Evolutionary conservation across 2,888 invertebrate genomes (phyloP).

Genomic region (Hirtodrosophila cameraria): DNA sequence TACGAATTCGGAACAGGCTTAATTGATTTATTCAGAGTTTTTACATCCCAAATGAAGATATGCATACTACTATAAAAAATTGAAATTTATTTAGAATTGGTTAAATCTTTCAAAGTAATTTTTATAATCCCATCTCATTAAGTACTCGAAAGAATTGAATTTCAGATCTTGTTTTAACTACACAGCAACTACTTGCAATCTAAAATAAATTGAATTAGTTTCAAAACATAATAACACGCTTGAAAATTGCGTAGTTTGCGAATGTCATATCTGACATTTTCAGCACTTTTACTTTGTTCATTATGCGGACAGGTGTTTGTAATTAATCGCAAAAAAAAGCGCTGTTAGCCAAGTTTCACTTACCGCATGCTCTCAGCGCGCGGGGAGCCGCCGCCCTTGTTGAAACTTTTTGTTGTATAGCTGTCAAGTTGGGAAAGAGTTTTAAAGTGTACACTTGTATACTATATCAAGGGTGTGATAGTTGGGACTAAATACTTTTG

Average conservation of each 20-base stretch:
- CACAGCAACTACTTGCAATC: not conserved
- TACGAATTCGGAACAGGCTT: too few species aligned
- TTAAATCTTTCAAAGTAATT: too few species aligned
- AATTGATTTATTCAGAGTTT: too few species aligned
- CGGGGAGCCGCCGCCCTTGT: conserved; percentile 93
- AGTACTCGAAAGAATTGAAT: too few species aligned
- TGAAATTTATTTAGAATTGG: too few species aligned
- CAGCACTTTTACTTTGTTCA: not conserved
- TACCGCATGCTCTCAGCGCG: conserved; percentile 93
- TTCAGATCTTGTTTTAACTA: too few species aligned
- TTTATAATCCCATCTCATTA: too few species aligned
- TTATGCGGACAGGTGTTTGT: conserved; percentile 33
- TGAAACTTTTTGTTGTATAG: conserved; percentile 83
- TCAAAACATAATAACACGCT: not conserved
- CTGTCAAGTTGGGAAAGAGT: conserved; percentile 57
- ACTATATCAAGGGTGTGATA: conserved; percentile 9
- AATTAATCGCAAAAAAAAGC: conserved; percentile 46
- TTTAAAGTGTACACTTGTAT: conserved; percentile 11
- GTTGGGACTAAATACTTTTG: conserved; percentile 25
- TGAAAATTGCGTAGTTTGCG: not conserved
- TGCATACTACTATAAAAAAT: too few species aligned
- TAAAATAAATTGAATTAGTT: not conserved
- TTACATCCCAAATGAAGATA: too few species aligned
- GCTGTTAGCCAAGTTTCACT: conserved; percentile 65
- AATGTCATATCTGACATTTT: conserved; percentile 6